These are phyloP conservation scores for Stenichneumon culpator DNA, from an alignment of 2,888 invertebrate genomes.

Conservation along the genomic window DNA sequence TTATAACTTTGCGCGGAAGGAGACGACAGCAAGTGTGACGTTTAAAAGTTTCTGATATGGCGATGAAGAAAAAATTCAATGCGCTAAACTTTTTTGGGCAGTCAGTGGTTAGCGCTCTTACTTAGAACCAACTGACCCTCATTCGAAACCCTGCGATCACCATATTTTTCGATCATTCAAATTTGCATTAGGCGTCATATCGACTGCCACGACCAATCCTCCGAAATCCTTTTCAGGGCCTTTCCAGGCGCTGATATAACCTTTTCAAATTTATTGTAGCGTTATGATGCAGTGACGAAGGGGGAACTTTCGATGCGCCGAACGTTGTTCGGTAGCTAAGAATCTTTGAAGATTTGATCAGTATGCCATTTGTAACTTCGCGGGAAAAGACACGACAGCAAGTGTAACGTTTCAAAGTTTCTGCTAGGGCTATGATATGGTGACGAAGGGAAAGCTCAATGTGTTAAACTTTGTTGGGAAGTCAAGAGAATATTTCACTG, in stretches of 20 bases:
- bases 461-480: constrained; percentile 24
- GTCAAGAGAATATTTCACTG: constrained; percentile 1
- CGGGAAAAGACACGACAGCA: constrained; percentile 8
- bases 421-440: too few relatives aligned
- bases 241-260: too few relatives aligned
- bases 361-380: constrained; percentile 45
- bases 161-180: too few relatives aligned
- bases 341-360: constrained; percentile 27
- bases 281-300: neutral
- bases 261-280: too few relatives aligned
- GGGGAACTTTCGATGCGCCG: neutral
- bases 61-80: neutral
- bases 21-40: constrained; percentile 9
- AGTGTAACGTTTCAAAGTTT: neutral
- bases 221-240: too few relatives aligned
- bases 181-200: too few relatives aligned
- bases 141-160: too few relatives aligned
- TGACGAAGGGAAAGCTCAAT: neutral
- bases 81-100: constrained; percentile 22
- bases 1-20: constrained; percentile 26
- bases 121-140: too few relatives aligned
- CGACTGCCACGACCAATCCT: too few relatives aligned
- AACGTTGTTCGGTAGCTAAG: constrained; percentile 24
- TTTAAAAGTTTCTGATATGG: too few relatives aligned
- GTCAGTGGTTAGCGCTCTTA: too few relatives aligned